Percentiles rank a stretch among this genome's conserved stretches.
Evolutionary conservation across 2,113 vertebrate genomes (phyloP).

Genomic region (Pangasianodon gigas): DNA sequence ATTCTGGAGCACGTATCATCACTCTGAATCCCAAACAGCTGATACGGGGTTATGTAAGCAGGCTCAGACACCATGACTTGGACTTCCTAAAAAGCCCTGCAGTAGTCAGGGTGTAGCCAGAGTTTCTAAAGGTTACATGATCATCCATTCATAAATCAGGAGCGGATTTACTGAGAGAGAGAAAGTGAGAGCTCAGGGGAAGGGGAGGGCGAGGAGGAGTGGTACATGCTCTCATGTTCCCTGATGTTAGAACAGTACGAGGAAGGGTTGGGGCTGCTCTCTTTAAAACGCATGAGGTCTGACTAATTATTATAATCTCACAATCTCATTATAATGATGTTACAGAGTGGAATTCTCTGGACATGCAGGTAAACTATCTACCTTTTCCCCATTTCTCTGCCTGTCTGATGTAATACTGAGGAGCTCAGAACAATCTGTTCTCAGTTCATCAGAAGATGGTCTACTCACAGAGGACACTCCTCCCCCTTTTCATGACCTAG

Average conservation of each 20-base stretch:
- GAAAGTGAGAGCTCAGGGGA: neutral
- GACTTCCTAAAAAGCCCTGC: neutral
- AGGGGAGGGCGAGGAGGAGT: neutral
- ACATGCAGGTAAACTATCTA: neutral
- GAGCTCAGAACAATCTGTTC: neutral
- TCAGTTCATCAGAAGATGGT: neutral
- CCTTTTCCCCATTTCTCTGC: neutral
- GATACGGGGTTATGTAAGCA: neutral
- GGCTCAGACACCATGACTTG: neutral
- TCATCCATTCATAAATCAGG: slow-evolving; percentile 30
- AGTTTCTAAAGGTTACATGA: neutral
- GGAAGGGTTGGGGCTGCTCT: neutral
- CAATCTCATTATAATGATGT: neutral
- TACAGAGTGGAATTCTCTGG: neutral
- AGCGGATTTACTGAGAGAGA: neutral
- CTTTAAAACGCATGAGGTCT: neutral
- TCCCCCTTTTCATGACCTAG: neutral
- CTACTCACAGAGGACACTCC: neutral
- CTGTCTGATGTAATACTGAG: neutral
- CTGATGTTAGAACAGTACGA: neutral
- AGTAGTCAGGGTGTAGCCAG: neutral
- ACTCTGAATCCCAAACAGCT: neutral
- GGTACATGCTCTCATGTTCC: neutral
- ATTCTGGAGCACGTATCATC: neutral
- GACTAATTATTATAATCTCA: neutral